phyloP scores from a whole-genome alignment of 1,140 invertebrate species.

The Cydia fagiglandana region DNA sequence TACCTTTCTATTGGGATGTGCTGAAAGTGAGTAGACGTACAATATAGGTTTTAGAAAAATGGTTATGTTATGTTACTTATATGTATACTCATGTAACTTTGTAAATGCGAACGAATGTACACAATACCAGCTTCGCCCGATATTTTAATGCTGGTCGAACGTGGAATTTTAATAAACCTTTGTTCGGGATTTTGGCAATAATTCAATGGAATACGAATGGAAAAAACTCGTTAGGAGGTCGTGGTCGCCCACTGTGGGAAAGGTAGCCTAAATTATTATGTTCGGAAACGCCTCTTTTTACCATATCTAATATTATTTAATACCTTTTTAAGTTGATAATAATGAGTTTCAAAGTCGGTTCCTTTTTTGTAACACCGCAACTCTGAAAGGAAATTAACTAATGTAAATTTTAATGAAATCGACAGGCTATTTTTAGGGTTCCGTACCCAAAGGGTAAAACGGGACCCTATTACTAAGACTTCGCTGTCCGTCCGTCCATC shows the following conservation, averaged over 20 bases:
- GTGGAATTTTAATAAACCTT: conserved; percentile 19
- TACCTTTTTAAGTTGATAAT: neutral
- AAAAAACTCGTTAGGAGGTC: conserved; percentile 20
- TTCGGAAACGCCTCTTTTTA: conserved; percentile 11
- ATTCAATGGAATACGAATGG: conserved; percentile 17
- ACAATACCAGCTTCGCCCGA: neutral
- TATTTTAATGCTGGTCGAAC: neutral
- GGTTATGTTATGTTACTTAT: neutral
- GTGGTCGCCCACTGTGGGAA: conserved; percentile 11
- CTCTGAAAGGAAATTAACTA: neutral
- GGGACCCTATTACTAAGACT: too few species aligned
- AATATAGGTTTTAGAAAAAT: too few species aligned
- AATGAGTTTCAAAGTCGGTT: neutral
- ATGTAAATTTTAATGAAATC: neutral
- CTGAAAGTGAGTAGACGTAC: too few species aligned
- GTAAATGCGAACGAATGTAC: neutral
- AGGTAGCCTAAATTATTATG: neutral
- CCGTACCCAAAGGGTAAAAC: too few species aligned
- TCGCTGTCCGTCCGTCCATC: too few species aligned
- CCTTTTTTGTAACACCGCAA: neutral
- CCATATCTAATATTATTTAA: neutral
- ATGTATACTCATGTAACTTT: neutral
- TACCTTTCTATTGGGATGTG: too few species aligned
- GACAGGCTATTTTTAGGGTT: too few species aligned
- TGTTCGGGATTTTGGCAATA: conserved; percentile 11